Base-by-base conservation (phyloP, 2,888 invertebrate genomes). In the Metacarcinus magister region DNA sequence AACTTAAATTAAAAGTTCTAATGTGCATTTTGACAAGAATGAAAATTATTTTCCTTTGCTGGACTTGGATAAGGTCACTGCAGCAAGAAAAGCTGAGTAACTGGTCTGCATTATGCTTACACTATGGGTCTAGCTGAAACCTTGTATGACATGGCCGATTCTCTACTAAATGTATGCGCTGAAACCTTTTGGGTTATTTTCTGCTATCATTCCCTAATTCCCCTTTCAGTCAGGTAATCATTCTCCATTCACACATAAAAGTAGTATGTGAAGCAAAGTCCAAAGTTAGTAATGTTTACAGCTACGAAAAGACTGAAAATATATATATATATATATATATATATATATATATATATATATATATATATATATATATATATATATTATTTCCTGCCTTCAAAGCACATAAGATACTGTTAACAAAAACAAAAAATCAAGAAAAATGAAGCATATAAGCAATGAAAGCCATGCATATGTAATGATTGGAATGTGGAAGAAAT, bases 141-240 rank as follows among this genome's bases (percentile, higher is more conserved):
- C 87, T 87, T 87, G 87, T 87, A 87, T 13, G 87, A 32, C 39
- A 39, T 32, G 87, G 87, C 39, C 19, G 3, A 87, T 87, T 87
- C 39, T 39, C 39, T 87, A 39, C 39, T 87, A 39, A 32, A 87
- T 39, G 87, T 87, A 32, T 87, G 39, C 16, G 39, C 87, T 32
- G 87, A 87, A 39, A 39, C 87, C 39, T 87, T 87, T 39, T 32
- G 0, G 39, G 87, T 39, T 87, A 87, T 39, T 82, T 82, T 10
- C 75, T 87, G 39, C 87, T 87, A 19, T 87, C 87, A 87, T 39
- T 87, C 87, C 87, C 87, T 39, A 8, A 87, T 87, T 87, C 87
- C 87, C 75, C 87, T 87, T 87, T 32, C 87, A 87, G 87, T 87
- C 87, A 87, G 19, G 39, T 87, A 32, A 39, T 87, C 87, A 87